Evolutionary conservation across 2,888 invertebrate genomes (phyloP), one percentile per base, ranked within the genome.

Genomic region (Frankliniella fusca): DNA sequence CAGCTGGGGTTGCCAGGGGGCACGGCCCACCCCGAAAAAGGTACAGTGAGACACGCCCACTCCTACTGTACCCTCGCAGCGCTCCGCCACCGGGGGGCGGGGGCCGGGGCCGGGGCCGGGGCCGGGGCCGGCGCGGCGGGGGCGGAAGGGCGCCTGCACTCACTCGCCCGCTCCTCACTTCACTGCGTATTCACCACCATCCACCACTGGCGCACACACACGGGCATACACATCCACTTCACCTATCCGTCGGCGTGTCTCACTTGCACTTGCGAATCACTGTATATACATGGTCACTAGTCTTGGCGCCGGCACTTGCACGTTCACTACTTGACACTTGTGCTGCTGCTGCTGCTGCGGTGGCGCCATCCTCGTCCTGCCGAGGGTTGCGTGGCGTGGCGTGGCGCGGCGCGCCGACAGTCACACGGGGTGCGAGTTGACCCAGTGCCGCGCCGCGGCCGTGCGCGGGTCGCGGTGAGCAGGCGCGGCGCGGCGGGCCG

Each of bases 401-500:
- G 54, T 12, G 54, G 54, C 82, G 82, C 18, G 61, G 15, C 65
- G 81, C 65, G 38, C 38, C 38, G 5, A 5, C 38, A 38, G 38
- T 3, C 38, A 38, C 38, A 38, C 38, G 38, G 38, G 38, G 38
- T 38, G 38, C 38, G 61, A 81, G 81, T 65, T 61, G 80, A 83
- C 65, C 82, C 83, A 83, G 81, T 83, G 82, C 48, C 50, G 49
- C 65, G 48, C 80, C 38, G 38, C 38, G 5, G 38, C 38, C 38
- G 38, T 5, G 38, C 38, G 38, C 38, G 38, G 38, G 38, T 38
- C 38, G 38, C 38, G 38, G 38, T 5, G 38, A 2, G 5, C 38
- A 2, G 38, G 76, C 80, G 9, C 81, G 80, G 54, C 54, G 54
- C 3, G 54, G 54, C 54, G 54, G 5, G 54, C 5, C 12, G 54